Conservation (phyloP, 2,888 invertebrate genomes). For the Gastracanthus pulcherrimus region DNA sequence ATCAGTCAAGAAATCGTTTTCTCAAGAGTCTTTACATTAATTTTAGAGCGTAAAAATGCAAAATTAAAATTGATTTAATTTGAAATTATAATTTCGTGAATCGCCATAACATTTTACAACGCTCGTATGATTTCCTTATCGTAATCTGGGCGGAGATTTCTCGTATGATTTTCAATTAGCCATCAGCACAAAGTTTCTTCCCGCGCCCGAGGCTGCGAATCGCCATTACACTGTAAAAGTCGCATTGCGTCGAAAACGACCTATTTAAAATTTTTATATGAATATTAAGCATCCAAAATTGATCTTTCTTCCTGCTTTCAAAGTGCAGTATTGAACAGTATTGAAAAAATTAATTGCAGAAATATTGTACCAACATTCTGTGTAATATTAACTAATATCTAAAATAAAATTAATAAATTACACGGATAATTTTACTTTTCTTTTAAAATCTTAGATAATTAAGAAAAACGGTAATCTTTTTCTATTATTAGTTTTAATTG, state of each 20-base stretch:
- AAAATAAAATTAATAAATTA: no score
- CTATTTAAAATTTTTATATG: not conserved
- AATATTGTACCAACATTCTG: no score
- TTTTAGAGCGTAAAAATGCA: not conserved
- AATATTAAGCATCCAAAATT: not conserved
- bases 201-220: not conserved
- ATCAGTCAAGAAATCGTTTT: not conserved
- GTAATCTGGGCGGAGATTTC: not conserved
- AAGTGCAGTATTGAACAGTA: not conserved
- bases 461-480: no score
- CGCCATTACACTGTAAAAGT: conserved; percentile 2
- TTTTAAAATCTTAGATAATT: no score
- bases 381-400: no score
- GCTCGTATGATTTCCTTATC: not conserved
- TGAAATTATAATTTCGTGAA: conserved; percentile 13
- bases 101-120: not conserved
- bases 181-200: not conserved
- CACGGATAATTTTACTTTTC: no score
- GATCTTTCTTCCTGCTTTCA: not conserved
- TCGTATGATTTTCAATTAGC: conserved; percentile 43
- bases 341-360: no score
- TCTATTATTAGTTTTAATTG: no score
- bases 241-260: not conserved
- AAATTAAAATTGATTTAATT: conserved; percentile 10
- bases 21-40: not conserved